These are phyloP conservation scores for Furcifer pardalis DNA, from an alignment of 2,797 vertebrate genomes.

Conservation along the genomic window DNA sequence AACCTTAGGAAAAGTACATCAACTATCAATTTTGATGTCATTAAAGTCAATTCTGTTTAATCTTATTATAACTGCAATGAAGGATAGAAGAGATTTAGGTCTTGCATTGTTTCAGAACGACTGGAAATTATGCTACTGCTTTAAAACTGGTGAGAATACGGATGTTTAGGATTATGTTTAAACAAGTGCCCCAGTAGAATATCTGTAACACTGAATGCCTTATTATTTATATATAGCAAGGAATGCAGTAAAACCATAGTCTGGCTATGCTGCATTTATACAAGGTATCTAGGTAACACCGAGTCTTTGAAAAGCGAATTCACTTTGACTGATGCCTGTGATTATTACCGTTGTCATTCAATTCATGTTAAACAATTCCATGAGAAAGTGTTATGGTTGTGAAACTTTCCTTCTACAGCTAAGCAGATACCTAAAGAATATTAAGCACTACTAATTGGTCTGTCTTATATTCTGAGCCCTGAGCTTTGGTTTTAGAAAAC, in stretches of 20 bases:
- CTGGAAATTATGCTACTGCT: slow-evolving; percentile 29
- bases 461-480: neutral
- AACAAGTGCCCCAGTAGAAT: neutral
- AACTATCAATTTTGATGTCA: neutral
- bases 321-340: neutral
- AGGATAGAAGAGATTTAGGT: slow-evolving; percentile 4
- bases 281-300: neutral
- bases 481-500: slow-evolving; percentile 6
- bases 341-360: neutral
- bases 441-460: neutral
- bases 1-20: neutral
- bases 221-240: neutral
- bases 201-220: neutral
- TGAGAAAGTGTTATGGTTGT: neutral
- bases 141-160: slow-evolving; percentile 15
- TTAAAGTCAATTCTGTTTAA: slow-evolving; percentile 31
- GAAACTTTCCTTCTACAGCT: neutral
- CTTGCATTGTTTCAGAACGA: neutral
- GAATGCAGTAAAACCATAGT: neutral
- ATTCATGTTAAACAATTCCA: neutral
- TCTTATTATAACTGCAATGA: slow-evolving; percentile 37
- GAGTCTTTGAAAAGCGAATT: neutral
- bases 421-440: slow-evolving; percentile 8
- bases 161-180: neutral
- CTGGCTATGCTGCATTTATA: neutral